These are phyloP conservation scores for Apantesis nais DNA, from an alignment of 2,888 invertebrate species.

Conservation along the genomic window DNA sequence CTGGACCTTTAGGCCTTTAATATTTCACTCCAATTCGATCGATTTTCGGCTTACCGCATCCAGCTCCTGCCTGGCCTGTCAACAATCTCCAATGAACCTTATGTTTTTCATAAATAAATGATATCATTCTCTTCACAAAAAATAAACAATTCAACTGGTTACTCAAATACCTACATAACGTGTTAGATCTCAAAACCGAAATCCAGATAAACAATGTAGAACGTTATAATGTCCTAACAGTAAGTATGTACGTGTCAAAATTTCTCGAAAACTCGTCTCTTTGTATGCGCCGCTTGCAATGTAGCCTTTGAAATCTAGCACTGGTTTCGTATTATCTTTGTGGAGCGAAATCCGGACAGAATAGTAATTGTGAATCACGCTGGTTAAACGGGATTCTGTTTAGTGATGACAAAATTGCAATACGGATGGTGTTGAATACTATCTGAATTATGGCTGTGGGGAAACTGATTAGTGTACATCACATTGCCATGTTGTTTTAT, in stretches of 20 bases:
- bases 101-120: neutral
- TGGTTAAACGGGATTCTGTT: constrained; percentile 1
- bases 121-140: neutral
- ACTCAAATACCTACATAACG: neutral
- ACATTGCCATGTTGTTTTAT: too few species aligned
- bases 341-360: constrained; percentile 34
- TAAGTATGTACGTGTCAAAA: constrained; percentile 44
- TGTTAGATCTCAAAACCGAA: constrained; percentile 2
- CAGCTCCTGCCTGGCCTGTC: too few species aligned
- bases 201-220: constrained; percentile 15
- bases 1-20: too few species aligned
- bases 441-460: neutral
- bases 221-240: constrained; percentile 22
- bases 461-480: neutral
- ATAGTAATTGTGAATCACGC: constrained; percentile 33
- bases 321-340: constrained; percentile 32
- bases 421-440: constrained; percentile 1
- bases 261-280: constrained; percentile 42
- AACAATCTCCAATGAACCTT: too few species aligned
- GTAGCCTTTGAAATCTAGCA: constrained; percentile 20
- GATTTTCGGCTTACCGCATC: too few species aligned
- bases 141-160: constrained; percentile 2
- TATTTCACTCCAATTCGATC: too few species aligned
- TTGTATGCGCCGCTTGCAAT: constrained; percentile 44
- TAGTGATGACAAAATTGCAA: constrained; percentile 13